phyloP scores from a whole-genome alignment of 2,113 vertebrate species.

The Alethe castanea region DNA sequence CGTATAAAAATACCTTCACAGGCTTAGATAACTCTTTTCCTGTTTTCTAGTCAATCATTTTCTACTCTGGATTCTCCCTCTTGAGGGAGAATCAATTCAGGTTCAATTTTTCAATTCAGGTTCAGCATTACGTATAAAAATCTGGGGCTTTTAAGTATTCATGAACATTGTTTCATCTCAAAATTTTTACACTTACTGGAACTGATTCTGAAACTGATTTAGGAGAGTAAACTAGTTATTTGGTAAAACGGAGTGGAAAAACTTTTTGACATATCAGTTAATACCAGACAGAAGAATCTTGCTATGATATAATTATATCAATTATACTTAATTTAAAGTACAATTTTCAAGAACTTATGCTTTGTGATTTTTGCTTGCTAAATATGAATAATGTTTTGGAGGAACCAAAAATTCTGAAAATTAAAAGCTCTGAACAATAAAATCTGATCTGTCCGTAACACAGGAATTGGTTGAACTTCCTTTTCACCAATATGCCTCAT shows the following conservation, averaged over 20 bases:
- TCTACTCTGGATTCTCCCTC: background rate
- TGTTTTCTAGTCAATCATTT: background rate
- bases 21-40: background rate
- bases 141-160: rapidly evolving
- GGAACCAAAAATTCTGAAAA: background rate
- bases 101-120: background rate
- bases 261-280: background rate
- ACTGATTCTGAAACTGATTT: too few relatives aligned
- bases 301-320: background rate
- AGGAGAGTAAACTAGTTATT: background rate
- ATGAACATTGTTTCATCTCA: background rate
- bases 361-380: background rate
- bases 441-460: background rate
- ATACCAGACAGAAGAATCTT: background rate
- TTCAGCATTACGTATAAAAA: background rate
- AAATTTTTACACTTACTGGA: background rate
- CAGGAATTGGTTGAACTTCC: rapidly evolving
- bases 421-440: background rate
- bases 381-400: background rate
- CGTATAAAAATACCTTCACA: rapidly evolving
- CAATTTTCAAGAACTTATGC: background rate
- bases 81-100: too few relatives aligned
- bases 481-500: background rate
- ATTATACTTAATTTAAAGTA: background rate
- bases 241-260: background rate